phyloP scores from a whole-genome alignment of 2,113 vertebrate genomes.

The Reinhardtius hippoglossoides region DNA sequence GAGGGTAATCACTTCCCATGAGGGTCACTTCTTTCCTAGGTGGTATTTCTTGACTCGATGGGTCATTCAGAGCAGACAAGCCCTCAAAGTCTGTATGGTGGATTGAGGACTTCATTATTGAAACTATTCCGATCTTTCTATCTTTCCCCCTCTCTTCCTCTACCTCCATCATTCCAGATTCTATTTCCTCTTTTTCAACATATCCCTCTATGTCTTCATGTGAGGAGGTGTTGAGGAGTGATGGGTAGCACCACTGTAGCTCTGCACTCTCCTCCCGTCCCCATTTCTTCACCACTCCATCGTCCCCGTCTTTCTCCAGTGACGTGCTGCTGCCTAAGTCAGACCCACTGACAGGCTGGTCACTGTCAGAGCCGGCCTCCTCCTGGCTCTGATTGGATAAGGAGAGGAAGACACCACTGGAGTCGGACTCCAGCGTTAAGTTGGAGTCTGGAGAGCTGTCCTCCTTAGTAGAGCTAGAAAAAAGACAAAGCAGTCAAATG shows the following conservation, averaged over 20 bases:
- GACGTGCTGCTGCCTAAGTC: slow-evolving; percentile 78
- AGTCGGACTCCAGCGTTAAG: slow-evolving; percentile 79
- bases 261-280: slow-evolving; percentile 76
- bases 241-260: slow-evolving; percentile 80
- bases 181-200: slow-evolving; percentile 5
- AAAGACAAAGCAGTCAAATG: slow-evolving; percentile 38
- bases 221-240: slow-evolving; percentile 61
- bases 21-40: slow-evolving; percentile 67
- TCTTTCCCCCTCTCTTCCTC: slow-evolving; percentile 12
- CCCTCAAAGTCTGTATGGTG: slow-evolving; percentile 13
- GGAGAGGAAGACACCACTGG: slow-evolving; percentile 82
- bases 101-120: slow-evolving; percentile 17
- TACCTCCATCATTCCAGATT: neutral
- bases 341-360: slow-evolving; percentile 76
- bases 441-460: slow-evolving; percentile 84
- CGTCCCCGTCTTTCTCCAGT: slow-evolving; percentile 74
- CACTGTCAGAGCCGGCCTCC: slow-evolving; percentile 75
- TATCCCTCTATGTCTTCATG: slow-evolving; percentile 39
- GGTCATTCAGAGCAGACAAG: neutral
- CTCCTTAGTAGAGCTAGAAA: slow-evolving; percentile 71
- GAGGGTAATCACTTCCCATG: slow-evolving; percentile 67
- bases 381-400: slow-evolving; percentile 82
- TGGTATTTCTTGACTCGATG: slow-evolving; percentile 31
- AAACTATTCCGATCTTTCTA: slow-evolving; percentile 32
- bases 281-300: slow-evolving; percentile 68